Conservation (phyloP, 2,888 invertebrate species). For the Agonopterix subpropinquella region DNA sequence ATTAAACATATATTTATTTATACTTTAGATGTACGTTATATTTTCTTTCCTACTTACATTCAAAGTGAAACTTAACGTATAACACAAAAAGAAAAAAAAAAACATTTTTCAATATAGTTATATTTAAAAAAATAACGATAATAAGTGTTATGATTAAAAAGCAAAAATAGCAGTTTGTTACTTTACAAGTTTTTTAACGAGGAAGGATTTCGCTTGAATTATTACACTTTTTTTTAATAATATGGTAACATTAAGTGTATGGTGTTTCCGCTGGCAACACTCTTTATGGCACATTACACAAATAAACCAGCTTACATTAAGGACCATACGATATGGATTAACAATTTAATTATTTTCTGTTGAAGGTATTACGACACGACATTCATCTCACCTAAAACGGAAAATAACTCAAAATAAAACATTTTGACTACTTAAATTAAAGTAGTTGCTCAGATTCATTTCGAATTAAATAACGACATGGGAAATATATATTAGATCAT, state of each 20-base stretch:
- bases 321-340: conserved; percentile 49
- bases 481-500: conserved; percentile 36
- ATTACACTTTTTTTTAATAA: conserved; percentile 27
- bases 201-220: conserved; percentile 43
- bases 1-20: conserved; percentile 12
- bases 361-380: not conserved
- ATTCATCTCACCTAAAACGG: conserved; percentile 4
- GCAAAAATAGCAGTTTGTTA: conserved; percentile 60
- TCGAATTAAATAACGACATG: conserved; percentile 15
- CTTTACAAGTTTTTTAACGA: conserved; percentile 48
- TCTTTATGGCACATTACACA: conserved; percentile 68
- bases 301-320: conserved; percentile 59
- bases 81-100: conserved; percentile 41
- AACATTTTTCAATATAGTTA: conserved; percentile 46
- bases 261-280: conserved; percentile 70
- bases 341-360: conserved; percentile 23
- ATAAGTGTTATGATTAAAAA: conserved; percentile 48
- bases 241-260: conserved; percentile 66
- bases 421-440: conserved; percentile 20
- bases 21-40: conserved; percentile 47
- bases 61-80: conserved; percentile 50
- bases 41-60: conserved; percentile 60
- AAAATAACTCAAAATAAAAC: conserved; percentile 18
- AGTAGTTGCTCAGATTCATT: conserved; percentile 36
- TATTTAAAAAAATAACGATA: conserved; percentile 54